These are phyloP conservation scores for Limonius californicus DNA, from an alignment of 1,140 invertebrate genomes.

Conservation along the genomic window DNA sequence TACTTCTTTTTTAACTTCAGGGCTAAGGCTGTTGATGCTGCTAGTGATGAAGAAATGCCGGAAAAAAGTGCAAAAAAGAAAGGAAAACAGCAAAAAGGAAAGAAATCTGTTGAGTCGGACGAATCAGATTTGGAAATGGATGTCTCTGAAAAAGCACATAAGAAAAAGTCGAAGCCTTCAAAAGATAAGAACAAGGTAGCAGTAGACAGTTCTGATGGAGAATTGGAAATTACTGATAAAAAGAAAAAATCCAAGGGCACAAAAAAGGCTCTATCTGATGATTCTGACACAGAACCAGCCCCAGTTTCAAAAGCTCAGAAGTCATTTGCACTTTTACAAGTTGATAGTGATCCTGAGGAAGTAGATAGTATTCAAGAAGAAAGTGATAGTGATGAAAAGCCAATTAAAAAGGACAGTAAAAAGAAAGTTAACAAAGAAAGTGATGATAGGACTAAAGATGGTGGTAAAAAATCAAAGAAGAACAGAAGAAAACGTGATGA, in stretches of 20 bases:
- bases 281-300: constrained; percentile 44
- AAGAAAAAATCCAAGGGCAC: constrained; percentile 40
- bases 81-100: constrained; percentile 22
- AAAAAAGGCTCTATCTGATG: constrained; percentile 46
- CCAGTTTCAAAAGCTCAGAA: constrained; percentile 39
- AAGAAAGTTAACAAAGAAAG: constrained; percentile 54
- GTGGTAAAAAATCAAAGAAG: constrained; percentile 64
- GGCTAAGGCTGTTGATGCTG: constrained; percentile 2
- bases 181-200: constrained; percentile 17
- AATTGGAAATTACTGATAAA: constrained; percentile 30
- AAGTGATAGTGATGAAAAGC: constrained; percentile 48
- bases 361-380: constrained; percentile 43
- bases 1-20: no score
- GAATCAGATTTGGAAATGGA: constrained; percentile 36
- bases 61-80: constrained; percentile 35
- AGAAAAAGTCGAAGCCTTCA: constrained; percentile 22
- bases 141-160: constrained; percentile 38
- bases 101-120: constrained; percentile 17
- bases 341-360: constrained; percentile 41
- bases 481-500: constrained; percentile 69
- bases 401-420: constrained; percentile 52
- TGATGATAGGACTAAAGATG: constrained; percentile 53
- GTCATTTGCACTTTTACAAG: constrained; percentile 45
- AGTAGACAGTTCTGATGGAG: constrained; percentile 13
- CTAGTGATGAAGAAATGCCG: constrained; percentile 40